phyloP scores from a whole-genome alignment of 2,113 vertebrate species.

The Rhipidura dahli region DNA sequence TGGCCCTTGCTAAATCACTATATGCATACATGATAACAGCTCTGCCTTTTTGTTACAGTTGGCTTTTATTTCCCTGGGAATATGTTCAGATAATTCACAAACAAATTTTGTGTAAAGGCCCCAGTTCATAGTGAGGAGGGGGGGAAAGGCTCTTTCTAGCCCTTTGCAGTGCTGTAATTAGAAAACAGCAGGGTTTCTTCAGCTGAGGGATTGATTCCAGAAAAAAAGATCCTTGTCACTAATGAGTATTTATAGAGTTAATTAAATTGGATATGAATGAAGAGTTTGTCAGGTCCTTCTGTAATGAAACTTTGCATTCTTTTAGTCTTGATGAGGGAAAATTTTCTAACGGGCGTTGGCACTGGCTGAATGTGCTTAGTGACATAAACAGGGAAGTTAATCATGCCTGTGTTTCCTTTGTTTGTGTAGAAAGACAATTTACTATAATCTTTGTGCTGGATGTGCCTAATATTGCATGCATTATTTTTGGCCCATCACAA shows the following conservation, averaged over 20 bases:
- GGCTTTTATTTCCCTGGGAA: constrained; percentile 66
- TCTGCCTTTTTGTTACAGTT: constrained; percentile 28
- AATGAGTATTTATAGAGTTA: constrained; percentile 53
- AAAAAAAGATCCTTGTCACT: constrained; percentile 7
- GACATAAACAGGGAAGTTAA: neutral
- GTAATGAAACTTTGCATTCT: neutral
- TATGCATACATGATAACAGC: neutral
- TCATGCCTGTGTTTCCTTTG: neutral
- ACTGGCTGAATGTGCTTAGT: neutral
- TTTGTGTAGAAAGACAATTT: neutral
- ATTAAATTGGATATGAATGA: constrained; percentile 50
- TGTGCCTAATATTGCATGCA: neutral
- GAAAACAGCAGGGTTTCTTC: constrained; percentile 8
- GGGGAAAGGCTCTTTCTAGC: neutral
- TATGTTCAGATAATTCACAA: neutral
- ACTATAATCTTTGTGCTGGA: neutral
- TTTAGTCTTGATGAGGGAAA: neutral
- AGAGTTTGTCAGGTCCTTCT: constrained; percentile 36
- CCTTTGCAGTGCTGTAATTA: constrained; percentile 28
- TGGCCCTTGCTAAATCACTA: neutral
- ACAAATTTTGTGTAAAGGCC: constrained; percentile 2
- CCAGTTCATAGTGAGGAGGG: neutral
- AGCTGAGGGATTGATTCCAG: constrained; percentile 11
- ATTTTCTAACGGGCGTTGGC: neutral
- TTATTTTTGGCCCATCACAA: neutral